Percentiles rank a stretch among this genome's conserved stretches.
phyloP scores from a whole-genome alignment of 2,113 vertebrate species.

The Megalops atlanticus region DNA sequence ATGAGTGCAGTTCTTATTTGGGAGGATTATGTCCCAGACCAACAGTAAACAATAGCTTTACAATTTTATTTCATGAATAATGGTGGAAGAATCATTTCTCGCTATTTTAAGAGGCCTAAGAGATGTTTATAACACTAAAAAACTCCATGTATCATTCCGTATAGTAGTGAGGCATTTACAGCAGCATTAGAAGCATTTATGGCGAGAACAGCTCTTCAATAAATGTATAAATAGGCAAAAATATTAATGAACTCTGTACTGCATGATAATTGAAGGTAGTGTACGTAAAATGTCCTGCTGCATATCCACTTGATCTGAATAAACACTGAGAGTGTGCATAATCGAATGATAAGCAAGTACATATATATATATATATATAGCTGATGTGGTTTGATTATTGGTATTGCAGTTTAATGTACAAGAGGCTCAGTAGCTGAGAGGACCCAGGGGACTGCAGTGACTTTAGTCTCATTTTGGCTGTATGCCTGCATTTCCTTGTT shows the following conservation, averaged over 20 bases:
- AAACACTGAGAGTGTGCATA: background rate
- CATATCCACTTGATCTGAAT: background rate
- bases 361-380: too few species aligned
- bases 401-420: constrained; percentile 4
- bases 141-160: too few species aligned
- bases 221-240: background rate
- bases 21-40: background rate
- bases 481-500: background rate
- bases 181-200: too few species aligned
- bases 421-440: background rate
- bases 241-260: background rate
- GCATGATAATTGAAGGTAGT: background rate
- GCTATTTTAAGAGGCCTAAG: too few species aligned
- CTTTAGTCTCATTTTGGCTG: background rate
- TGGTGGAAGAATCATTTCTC: too few species aligned
- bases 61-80: too few species aligned
- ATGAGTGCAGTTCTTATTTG: background rate
- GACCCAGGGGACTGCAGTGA: background rate
- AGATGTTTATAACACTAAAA: too few species aligned
- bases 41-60: background rate
- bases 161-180: too few species aligned
- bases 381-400: background rate
- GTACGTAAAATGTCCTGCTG: constrained; percentile 11
- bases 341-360: background rate
- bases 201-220: background rate